Base-by-base conservation (phyloP, 1,140 invertebrate genomes). In the Drosophila bifasciata region DNA sequence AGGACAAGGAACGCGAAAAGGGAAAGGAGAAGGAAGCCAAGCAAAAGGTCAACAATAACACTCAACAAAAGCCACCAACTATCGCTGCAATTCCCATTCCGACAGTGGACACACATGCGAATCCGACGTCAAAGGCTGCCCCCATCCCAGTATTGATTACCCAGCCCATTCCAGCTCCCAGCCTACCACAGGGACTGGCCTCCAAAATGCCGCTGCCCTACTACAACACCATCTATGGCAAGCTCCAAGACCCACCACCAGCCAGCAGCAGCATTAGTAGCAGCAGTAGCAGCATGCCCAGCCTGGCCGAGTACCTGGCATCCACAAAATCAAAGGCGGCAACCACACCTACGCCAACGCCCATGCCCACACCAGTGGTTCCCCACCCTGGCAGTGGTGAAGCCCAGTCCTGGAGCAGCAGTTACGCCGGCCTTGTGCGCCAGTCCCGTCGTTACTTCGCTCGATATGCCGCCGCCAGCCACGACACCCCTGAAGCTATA, bases 211-310 rank as follows among this genome's bases (percentile, higher is more conserved):
- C 57, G 25, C 44, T 91, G 17, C 81, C 90, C 0, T 91, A 75
- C 16, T 91, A 90, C 48, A 91, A 90, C 45, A 90, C 90, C 9
- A 90, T 91, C 32, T 91, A 91, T 55, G 90, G 90, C 21, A 91
- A 91, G 49, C 28, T 90, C 32, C 81, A 86, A 28, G 81, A 86
- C 17, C 62, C 68, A 8, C 74, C 68, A 13, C 21, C 45, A 2
- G 40, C 15, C 3, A 11, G 40, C 23, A 11, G 28, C 28, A 46
- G 16, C 59, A 13, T 9, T 25, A 28, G 28, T 23, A 46, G 16
- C 67, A n/a, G 13, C 39, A 53, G 4, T 25, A 76, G 50, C 45
- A 74, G 13, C 50, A 86, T 86, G 53, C 83, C 81, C 17, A 86
- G 81, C 13, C 53, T 86, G 15, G 78, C 81, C 5, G 83, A 89